These are phyloP conservation scores for Melanostoma mellinum DNA, from an alignment of 2,888 invertebrate species.

Conservation along the genomic window DNA sequence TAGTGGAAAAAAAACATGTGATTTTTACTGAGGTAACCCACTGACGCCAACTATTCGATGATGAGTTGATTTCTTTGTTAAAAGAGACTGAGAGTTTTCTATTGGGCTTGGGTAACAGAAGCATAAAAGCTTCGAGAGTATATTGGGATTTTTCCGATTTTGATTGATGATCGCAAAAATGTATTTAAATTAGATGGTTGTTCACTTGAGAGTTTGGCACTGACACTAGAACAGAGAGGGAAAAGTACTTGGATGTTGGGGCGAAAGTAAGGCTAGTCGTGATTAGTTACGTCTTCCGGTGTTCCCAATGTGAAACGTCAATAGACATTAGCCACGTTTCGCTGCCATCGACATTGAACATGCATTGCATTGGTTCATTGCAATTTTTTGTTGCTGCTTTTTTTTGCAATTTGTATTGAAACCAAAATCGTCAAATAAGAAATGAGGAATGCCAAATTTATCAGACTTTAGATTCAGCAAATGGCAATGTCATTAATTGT, in stretches of 20 bases:
- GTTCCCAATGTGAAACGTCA: slow-evolving; percentile 35
- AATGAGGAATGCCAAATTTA: too few relatives aligned
- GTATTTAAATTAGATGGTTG: slow-evolving; percentile 43
- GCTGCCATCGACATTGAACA: background rate
- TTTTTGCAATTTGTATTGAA: too few relatives aligned
- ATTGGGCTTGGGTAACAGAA: background rate
- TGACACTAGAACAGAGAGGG: slow-evolving; percentile 49
- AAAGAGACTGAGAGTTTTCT: background rate
- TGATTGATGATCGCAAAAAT: slow-evolving; percentile 6
- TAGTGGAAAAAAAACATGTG: slow-evolving; percentile 19
- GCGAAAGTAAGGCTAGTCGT: slow-evolving; percentile 13
- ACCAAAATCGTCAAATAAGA: too few relatives aligned
- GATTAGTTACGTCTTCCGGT: slow-evolving; percentile 30
- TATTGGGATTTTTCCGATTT: background rate
- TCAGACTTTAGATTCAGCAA: too few relatives aligned
- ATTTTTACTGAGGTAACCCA: slow-evolving; percentile 24
- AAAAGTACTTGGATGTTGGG: slow-evolving; percentile 18
- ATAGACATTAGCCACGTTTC: slow-evolving; percentile 8
- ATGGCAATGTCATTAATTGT: too few relatives aligned
- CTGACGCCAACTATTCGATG: slow-evolving; percentile 24
- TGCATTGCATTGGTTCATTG: background rate
- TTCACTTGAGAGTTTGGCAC: slow-evolving; percentile 54
- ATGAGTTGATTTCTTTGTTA: background rate
- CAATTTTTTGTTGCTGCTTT: too few relatives aligned
- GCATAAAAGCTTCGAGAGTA: slow-evolving; percentile 18